Conservation (phyloP, 2,888 invertebrate genomes). For the Drosophila parthenogenetica region DNA sequence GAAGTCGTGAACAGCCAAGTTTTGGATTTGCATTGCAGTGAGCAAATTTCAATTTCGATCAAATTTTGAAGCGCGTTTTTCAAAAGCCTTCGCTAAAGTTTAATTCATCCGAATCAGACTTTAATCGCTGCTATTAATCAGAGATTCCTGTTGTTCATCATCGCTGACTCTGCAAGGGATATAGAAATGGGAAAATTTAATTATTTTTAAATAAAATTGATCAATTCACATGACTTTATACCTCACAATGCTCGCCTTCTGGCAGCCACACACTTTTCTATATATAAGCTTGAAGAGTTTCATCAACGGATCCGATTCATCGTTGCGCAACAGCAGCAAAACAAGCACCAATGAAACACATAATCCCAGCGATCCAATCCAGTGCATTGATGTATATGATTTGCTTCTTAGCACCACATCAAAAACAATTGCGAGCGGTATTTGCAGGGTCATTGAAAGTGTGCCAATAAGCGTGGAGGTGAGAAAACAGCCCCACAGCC, state of each 20-base stretch:
- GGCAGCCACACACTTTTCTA: slow-evolving; percentile 83
- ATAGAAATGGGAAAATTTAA: not conserved
- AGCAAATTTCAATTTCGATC: slow-evolving; percentile 42
- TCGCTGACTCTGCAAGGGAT: slow-evolving; percentile 85
- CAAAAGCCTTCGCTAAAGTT: slow-evolving; percentile 45
- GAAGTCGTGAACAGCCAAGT: slow-evolving; percentile 81
- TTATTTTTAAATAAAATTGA: not conserved
- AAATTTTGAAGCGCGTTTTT: slow-evolving; percentile 60
- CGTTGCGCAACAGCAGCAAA: slow-evolving; percentile 91
- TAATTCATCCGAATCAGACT: slow-evolving; percentile 17
- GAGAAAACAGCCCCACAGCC: slow-evolving; percentile 97
- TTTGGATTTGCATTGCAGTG: slow-evolving; percentile 74
- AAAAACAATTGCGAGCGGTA: slow-evolving; percentile 95
- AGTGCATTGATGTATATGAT: slow-evolving; percentile 89
- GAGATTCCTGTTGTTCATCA: slow-evolving; percentile 88
- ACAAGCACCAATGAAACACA: slow-evolving; percentile 86
- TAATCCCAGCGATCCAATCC: slow-evolving; percentile 92
- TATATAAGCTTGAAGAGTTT: slow-evolving; percentile 84
- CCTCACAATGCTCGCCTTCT: slow-evolving; percentile 83
- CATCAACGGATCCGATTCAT: slow-evolving; percentile 93
- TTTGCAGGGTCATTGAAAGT: slow-evolving; percentile 92
- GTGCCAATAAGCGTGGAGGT: slow-evolving; percentile 96
- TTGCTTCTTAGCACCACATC: slow-evolving; percentile 91
- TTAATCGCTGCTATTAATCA: slow-evolving; percentile 85
- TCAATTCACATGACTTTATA: slow-evolving; percentile 42